Conservation (phyloP, 2,888 invertebrate species). For the Acrobasis consociella region DNA sequence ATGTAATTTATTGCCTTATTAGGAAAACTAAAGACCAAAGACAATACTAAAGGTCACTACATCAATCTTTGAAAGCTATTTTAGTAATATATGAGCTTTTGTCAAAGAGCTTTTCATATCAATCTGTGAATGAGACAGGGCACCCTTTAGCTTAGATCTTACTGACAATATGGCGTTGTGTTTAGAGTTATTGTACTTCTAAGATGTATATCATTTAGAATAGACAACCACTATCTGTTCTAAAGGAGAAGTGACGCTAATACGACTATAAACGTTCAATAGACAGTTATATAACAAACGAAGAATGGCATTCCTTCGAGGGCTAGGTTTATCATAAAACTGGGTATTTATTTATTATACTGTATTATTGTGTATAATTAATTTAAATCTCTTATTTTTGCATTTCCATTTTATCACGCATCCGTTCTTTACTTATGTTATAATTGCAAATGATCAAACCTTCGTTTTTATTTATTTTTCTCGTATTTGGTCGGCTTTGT, state of each 20-base stretch:
- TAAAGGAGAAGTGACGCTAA: neutral
- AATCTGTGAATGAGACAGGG: slow-evolving; percentile 36
- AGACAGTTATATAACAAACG: too few species aligned
- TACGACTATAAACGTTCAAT: too few species aligned
- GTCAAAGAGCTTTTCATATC: slow-evolving; percentile 35
- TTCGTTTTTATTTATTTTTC: too few species aligned
- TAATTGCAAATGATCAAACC: too few species aligned
- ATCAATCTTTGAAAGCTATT: slow-evolving; percentile 25
- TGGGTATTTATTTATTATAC: too few species aligned
- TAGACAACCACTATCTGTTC: slow-evolving; percentile 30
- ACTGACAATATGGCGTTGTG: slow-evolving; percentile 38
- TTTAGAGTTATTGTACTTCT: slow-evolving; percentile 37
- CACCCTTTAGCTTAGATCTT: slow-evolving; percentile 35
- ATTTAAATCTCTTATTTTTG: too few species aligned
- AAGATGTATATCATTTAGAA: slow-evolving; percentile 35
- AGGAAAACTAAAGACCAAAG: slow-evolving; percentile 13
- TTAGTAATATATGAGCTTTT: slow-evolving; percentile 31
- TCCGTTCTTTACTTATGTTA: too few species aligned
- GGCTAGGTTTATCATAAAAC: neutral
- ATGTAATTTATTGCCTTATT: slow-evolving; percentile 7
- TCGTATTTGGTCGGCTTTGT: too few species aligned
- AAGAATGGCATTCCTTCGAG: neutral
- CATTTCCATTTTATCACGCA: too few species aligned
- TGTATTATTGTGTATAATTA: too few species aligned
- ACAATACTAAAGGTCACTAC: slow-evolving; percentile 23